Base-by-base conservation (phyloP, 1,140 invertebrate species). In the Caenorhabditis elegans region DNA sequence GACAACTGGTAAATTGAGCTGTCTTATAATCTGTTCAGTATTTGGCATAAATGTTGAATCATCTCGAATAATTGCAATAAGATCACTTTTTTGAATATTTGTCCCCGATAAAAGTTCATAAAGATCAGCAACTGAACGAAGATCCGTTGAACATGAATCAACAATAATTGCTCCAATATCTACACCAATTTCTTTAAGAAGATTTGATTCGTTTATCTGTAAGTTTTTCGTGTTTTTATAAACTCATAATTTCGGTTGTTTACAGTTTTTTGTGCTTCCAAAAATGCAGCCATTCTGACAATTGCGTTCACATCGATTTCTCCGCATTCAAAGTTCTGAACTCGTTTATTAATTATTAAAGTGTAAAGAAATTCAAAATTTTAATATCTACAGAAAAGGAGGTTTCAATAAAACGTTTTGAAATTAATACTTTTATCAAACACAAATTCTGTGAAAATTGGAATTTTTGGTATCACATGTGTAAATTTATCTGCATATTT, bases 101-200 rank as follows among this genome's bases (percentile, higher is more conserved):
- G 86, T 87, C 24, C 86, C 86, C 8, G 86, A 85, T 31, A 87
- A 78, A 22, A 87, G 85, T 80, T 87, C 86, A 70, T 87, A 87
- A 8, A 87, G 79, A 79, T 87, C 85, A 36, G 86, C 86, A 24
- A 87, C 81, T 3, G 86, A 85, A 36, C 86, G 46, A 3, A 87
- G 65, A 75, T 87, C 86, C n/a, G 78, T 80, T 13, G 86, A 83
- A 55, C 86, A 87, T 26, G 78, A 87, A 80, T 87, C 86, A 4
- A 87, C 77, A 24, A 87, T 82, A n/a, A 87, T 79, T 22, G 84
- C 86, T 24, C 86, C 86, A 17, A 87, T 76, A 55, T 70, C 17
- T 86, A 49, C 24, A 28, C 39, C 46, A 39, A 78, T 80, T 70
- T 34, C 43, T 43, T 31, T 70, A 4, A 60, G 36, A 19, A 46